Evolutionary conservation across 2,797 vertebrate species (phyloP), one percentile per base, ranked within the genome.

Genomic region (Chromobotia macracanthus): DNA sequence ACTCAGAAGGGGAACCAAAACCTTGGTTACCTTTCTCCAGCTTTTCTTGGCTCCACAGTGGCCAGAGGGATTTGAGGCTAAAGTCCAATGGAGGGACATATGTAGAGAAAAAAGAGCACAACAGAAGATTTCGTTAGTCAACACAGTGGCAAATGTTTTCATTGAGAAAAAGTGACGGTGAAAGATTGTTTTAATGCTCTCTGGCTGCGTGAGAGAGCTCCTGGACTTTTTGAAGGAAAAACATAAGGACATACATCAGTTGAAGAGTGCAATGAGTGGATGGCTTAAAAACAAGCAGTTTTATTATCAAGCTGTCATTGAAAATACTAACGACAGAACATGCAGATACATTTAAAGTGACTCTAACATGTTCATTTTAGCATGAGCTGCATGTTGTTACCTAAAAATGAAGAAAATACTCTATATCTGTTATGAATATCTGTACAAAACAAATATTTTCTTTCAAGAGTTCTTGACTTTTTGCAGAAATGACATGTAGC

Each of bases 371-470:
- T 91, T 91, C 88, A 88, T 85, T 79, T 91, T 93, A 93, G 94
- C 93, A 95, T 95, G 94, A 93, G 89, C 92, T 95, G 95, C 93
- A 96, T 95, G 93, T 92, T 91, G 87, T 89, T 90, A 86, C 87
- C 66, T 75, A 53, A 63, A 70, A 72, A 72, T 38, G 6, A 79
- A 38, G 48, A 75, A 81, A 80, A 70, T n/a, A 77, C 70, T 84
- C 86, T 89, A 88, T 90, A 91, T 91, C 89, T 93, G 92, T 94
- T 90, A 84, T 89, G 89, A 94, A 87, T 88, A 89, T 88, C 86
- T 86, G 85, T 86, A 88, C 90, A 71, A 80, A 86, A 89, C 77
- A 81, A 87, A 88, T 90, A 89, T 93, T 95, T 95, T 94, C 90
- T 93, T 93, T 92, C 88, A 89, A 89, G 75, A 91, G 87, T 89